These are phyloP conservation scores for Andrena chrysosceles DNA, from an alignment of 2,888 invertebrate genomes.

Conservation along the genomic window DNA sequence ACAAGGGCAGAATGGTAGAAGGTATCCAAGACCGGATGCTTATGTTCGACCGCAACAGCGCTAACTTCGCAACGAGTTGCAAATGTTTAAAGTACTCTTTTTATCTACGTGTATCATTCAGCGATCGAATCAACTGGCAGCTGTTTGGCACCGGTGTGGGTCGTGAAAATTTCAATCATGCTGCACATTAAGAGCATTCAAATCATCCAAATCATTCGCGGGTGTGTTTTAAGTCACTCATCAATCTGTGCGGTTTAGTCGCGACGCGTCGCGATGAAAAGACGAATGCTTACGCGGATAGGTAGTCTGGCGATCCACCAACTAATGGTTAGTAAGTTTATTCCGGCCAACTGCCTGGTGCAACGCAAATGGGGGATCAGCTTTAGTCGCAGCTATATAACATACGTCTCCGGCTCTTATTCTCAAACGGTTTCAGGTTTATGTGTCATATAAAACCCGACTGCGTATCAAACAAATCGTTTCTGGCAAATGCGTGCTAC, in stretches of 20 bases:
- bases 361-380: constrained; percentile 49
- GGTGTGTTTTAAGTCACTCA: constrained; percentile 76
- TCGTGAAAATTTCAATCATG: constrained; percentile 69
- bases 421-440: constrained; percentile 43
- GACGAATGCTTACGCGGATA: constrained; percentile 78
- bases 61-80: background rate
- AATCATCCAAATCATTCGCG: constrained; percentile 75
- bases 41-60: background rate
- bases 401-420: constrained; percentile 52
- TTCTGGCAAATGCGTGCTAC: constrained; percentile 1
- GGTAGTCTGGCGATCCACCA: constrained; percentile 76
- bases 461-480: constrained; percentile 32
- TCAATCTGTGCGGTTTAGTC: constrained; percentile 76
- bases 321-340: constrained; percentile 65
- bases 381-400: constrained; percentile 29
- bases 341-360: constrained; percentile 68
- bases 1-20: too few relatives aligned
- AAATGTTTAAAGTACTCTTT: constrained; percentile 32
- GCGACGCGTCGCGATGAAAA: constrained; percentile 79
- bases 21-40: background rate
- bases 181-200: constrained; percentile 62
- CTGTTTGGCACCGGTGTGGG: constrained; percentile 61
- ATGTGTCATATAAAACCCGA: constrained; percentile 44
- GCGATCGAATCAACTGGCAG: constrained; percentile 55
- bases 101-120: constrained; percentile 36